Evolutionary conservation across 2,797 vertebrate genomes (phyloP).

Genomic region (Meriones psammophilus): DNA sequence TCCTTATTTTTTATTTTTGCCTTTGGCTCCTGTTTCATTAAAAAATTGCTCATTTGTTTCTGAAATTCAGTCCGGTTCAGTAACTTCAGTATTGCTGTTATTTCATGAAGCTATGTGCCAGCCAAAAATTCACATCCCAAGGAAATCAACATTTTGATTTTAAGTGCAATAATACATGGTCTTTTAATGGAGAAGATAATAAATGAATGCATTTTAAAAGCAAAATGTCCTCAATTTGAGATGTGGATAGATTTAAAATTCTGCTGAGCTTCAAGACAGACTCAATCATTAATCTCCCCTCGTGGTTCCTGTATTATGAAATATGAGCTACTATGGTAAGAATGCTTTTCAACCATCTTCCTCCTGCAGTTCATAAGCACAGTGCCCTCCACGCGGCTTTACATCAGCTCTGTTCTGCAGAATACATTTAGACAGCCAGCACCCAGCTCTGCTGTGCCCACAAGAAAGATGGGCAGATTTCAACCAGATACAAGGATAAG

Average conservation of each 20-base stretch:
- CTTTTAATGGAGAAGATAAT: neutral
- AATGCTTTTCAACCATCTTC: slow-evolving; percentile 2
- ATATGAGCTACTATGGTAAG: neutral
- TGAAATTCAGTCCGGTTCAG: slow-evolving; percentile 31
- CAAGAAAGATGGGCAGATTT: slow-evolving; percentile 62
- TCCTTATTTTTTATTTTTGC: neutral
- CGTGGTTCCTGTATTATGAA: neutral
- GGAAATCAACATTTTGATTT: slow-evolving; percentile 37
- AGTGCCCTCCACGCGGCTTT: neutral
- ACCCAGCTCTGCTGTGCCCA: neutral
- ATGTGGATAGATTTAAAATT: slow-evolving; percentile 32
- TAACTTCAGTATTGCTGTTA: slow-evolving; percentile 34
- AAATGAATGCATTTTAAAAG: neutral
- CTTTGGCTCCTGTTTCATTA: neutral
- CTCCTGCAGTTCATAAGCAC: neutral
- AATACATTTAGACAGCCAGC: slow-evolving; percentile 22
- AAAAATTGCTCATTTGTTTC: slow-evolving; percentile 59
- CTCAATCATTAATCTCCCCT: neutral
- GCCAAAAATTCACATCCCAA: neutral
- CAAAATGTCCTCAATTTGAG: slow-evolving; percentile 35
- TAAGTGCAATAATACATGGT: neutral
- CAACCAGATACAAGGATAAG: slow-evolving; percentile 48
- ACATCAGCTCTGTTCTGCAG: neutral
- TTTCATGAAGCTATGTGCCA: neutral
- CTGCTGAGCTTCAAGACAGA: slow-evolving; percentile 6